Base-by-base conservation (phyloP, 2,797 vertebrate species). In the Caiman crocodilus region DNA sequence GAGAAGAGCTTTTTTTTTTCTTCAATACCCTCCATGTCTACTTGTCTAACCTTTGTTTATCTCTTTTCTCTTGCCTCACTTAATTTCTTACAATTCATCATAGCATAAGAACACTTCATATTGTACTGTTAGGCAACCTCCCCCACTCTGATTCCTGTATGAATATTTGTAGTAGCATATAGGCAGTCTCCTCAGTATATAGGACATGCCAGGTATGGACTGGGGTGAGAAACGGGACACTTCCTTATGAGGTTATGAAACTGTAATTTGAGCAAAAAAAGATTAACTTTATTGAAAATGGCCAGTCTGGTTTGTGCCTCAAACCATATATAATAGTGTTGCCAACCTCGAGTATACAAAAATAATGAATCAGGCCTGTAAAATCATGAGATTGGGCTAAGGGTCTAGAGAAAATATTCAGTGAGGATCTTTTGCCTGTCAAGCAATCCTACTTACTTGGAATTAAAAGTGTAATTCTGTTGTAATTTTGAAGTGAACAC, bases 51-150 rank as follows among this genome's bases (percentile, higher is more conserved):
- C 18, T 8, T 75, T 86, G 18, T 1, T 92, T 75, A 35, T 79
- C 50, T 92, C 6, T 88, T 93, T 92, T 84, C 20, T 20, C 23
- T 59, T 7, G 15, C 18, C 57, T 4, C 5, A n/a, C 82, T 84
- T 32, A 84, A 26, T 77, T 87, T 90, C 21, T 15, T 64, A 79
- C 32, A 50, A 4, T 21, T 50, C 79, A 88, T n/a, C 5, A 30
- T 58, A 58, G 55, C n/a, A 87, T 61, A 88, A 80, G 91, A 94
- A 28, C 13, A 60, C 32, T 87, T 94, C 65, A 28, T 79, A 90
- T 87, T 78, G 5, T n/a, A 69, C 50, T 0, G 0, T 78, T 94
- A 55, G 63, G 42, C 82, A 82, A 61, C 78, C 67, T 89, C 85
- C 79, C 67, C 79, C 67, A 71, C 12, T 71, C 30, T 58, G 14